Evolutionary conservation across 1,140 invertebrate species (phyloP).

Genomic region (Drosophila ercepeae): DNA sequence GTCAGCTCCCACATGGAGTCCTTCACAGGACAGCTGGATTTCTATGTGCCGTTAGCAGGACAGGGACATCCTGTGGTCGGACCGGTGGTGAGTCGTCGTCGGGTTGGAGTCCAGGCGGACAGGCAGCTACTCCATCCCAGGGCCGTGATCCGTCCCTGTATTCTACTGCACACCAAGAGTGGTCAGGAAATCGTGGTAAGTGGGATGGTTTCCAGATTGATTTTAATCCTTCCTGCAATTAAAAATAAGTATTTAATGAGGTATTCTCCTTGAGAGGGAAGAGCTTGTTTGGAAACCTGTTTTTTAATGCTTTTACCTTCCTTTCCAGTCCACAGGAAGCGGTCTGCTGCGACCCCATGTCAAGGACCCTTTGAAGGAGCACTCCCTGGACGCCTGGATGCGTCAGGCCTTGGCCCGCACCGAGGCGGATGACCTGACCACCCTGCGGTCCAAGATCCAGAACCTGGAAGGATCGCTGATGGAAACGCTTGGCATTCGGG

Average conservation of each 20-base stretch:
- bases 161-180: constrained; percentile 85
- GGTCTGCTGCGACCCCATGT: background rate
- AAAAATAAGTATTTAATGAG: no score
- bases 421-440: constrained; percentile 83
- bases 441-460: constrained; percentile 87
- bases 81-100: constrained; percentile 59
- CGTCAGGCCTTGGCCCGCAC: constrained; percentile 74
- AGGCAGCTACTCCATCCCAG: constrained; percentile 86
- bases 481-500: constrained; percentile 85
- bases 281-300: background rate
- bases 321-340: background rate
- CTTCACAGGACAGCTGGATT: constrained; percentile 85
- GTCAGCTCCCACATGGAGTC: constrained; percentile 91
- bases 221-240: no score
- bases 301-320: background rate
- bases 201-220: no score
- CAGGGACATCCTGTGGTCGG: constrained; percentile 85
- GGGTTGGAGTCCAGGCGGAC: constrained; percentile 89
- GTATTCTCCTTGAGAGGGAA: no score
- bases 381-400: constrained; percentile 85
- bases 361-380: background rate
- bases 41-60: constrained; percentile 88
- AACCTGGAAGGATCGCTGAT: constrained; percentile 86
- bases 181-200: background rate
- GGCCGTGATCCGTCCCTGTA: constrained; percentile 90